Base-by-base conservation (phyloP, 2,113 vertebrate genomes). In the Daphoenositta chrysoptera region DNA sequence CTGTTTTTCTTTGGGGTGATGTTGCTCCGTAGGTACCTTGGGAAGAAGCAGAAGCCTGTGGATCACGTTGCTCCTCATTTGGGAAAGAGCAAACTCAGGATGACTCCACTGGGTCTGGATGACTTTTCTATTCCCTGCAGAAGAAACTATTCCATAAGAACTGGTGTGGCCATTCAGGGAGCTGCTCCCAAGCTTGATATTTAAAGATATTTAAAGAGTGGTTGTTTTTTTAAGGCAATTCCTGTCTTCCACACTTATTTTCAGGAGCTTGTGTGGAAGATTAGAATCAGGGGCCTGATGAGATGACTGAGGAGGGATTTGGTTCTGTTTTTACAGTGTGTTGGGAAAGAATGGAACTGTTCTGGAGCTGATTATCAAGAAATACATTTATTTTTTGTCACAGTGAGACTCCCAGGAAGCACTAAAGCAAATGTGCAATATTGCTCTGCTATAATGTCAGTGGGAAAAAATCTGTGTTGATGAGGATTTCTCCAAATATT, bases 381-480 rank as follows among this genome's bases (percentile, higher is more conserved):
- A 73, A 42, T 58, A 45, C 1, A 15, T 78, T 48, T 13, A 31
- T 77, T 75, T 88, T 11, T 60, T 24, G 45, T 22, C 6, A 6
- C 30, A 35, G 26, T 0, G 5, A 28, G 50, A 12, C 15, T 76
- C 70, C 53, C 21, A 2, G 8, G 18, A 45, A 64, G 61, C 4
- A 2, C 47, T 2, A 13, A 27, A 66, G 23, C 8, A 50, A 61
- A 42, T 18, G 9, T 53, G 11, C 11, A 23, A 1, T 18, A 1
- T 47, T 37, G 6, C n/a, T 39, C 3, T 64, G 7, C n/a, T 1
- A 0, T 17, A 24, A 9, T 5, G 2, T 14, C n/a, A 31, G 27
- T 33, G 47, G 48, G 1, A 22, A 54, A 70, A 83, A 54, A 30
- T 7, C 19, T 6, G 14, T 33, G 28, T 23, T 31, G 20, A 6